Percentiles rank a stretch among this genome's conserved stretches.
Evolutionary conservation across 2,797 vertebrate genomes (phyloP).

Genomic region (Syncerus caffer): DNA sequence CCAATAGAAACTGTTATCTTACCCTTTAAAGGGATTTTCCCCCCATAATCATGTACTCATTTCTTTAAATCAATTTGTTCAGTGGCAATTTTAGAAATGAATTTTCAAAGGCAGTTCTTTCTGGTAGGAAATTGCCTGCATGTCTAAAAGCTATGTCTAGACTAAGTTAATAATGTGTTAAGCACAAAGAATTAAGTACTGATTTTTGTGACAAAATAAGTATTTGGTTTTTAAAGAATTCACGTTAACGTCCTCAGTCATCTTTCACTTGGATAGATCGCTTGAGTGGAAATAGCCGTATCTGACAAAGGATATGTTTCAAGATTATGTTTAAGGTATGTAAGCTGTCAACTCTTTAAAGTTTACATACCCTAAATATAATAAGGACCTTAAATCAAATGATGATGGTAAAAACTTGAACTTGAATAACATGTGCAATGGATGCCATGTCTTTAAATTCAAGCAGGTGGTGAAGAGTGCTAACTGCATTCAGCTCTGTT

Average conservation of each 20-base stretch:
- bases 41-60: background rate
- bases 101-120: conserved; percentile 3
- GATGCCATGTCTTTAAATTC: background rate
- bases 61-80: background rate
- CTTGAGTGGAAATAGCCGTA: background rate
- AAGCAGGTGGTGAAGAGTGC: background rate
- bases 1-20: background rate
- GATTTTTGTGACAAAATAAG: conserved; percentile 21
- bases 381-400: conserved; percentile 6
- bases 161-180: conserved; percentile 4
- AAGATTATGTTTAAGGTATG: background rate
- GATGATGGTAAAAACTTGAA: background rate
- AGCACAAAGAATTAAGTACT: background rate
- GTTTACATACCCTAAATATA: background rate
- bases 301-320: background rate
- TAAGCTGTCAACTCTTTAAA: conserved; percentile 1
- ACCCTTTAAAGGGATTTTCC: background rate
- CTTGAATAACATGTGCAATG: background rate
- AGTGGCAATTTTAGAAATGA: conserved; percentile 24
- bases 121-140: background rate
- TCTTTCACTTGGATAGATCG: background rate
- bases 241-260: background rate
- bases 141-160: background rate
- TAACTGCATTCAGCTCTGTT: background rate
- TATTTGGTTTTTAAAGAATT: background rate